Conservation (phyloP, 2,888 invertebrate species). For the Pelosia muscerda region DNA sequence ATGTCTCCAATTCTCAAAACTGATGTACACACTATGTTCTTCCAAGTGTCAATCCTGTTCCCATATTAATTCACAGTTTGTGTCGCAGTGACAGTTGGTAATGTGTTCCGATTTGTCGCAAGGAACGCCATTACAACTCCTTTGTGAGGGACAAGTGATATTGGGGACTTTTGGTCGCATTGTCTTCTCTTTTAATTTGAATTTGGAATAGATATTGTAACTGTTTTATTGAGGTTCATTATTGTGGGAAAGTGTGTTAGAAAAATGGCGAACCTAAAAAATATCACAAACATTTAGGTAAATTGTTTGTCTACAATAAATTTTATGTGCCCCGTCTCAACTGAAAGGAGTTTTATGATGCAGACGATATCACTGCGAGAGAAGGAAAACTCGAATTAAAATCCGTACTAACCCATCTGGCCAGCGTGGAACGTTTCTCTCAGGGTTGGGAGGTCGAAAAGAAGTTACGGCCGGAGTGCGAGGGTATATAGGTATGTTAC, state of each 20-base stretch:
- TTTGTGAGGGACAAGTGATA: constrained; percentile 53
- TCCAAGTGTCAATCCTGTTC: constrained; percentile 76
- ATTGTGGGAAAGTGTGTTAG: not conserved
- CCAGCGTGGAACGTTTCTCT: too few species aligned
- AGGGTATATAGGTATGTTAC: too few species aligned
- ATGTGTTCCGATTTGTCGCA: constrained; percentile 75
- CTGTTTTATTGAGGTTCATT: constrained; percentile 11
- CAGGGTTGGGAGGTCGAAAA: too few species aligned
- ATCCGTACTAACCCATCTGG: too few species aligned
- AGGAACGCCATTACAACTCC: constrained; percentile 49
- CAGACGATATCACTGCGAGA: too few species aligned
- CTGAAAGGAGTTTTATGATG: too few species aligned
- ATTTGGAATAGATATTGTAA: constrained; percentile 25
- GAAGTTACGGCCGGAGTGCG: too few species aligned
- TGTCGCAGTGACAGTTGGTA: constrained; percentile 76
- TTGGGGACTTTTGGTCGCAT: constrained; percentile 46
- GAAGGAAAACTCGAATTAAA: too few species aligned
- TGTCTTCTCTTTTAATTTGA: constrained; percentile 45
- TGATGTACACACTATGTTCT: constrained; percentile 56
- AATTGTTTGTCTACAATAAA: too few species aligned
- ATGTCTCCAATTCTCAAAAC: constrained; percentile 14
- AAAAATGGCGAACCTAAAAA: not conserved
- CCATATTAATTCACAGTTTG: constrained; percentile 81
- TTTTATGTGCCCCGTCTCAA: too few species aligned
- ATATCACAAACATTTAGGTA: not conserved